Evolutionary conservation across 2,888 invertebrate species (phyloP).

Genomic region (Craniophora ligustri): DNA sequence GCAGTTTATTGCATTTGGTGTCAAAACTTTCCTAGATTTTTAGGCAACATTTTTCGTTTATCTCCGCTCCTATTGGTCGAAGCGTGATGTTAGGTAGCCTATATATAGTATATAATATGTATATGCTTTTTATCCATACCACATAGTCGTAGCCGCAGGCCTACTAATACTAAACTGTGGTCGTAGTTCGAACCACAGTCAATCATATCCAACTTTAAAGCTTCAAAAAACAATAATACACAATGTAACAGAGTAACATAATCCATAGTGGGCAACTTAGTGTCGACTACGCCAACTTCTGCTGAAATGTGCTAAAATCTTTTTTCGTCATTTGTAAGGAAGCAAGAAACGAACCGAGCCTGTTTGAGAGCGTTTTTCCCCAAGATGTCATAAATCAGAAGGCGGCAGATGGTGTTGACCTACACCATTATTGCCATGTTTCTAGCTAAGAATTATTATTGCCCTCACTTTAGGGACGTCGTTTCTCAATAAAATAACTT

Average conservation of each 20-base stretch:
- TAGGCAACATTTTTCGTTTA: too few relatives aligned
- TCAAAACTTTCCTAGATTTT: too few relatives aligned
- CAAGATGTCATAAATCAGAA: slow-evolving; percentile 82
- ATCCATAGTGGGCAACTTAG: slow-evolving; percentile 19
- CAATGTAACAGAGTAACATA: neutral
- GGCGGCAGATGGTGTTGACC: slow-evolving; percentile 85
- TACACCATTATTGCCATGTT: slow-evolving; percentile 83
- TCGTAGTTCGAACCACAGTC: too few relatives aligned
- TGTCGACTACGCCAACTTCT: slow-evolving; percentile 51
- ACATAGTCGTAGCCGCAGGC: too few relatives aligned
- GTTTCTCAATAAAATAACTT: slow-evolving; percentile 65
- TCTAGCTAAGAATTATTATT: slow-evolving; percentile 81
- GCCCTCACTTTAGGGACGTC: slow-evolving; percentile 64
- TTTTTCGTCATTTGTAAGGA: slow-evolving; percentile 74
- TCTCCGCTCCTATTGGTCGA: too few relatives aligned
- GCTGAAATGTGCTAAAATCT: slow-evolving; percentile 72
- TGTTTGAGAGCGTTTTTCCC: slow-evolving; percentile 73
- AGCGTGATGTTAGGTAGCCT: too few relatives aligned
- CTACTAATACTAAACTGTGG: too few relatives aligned
- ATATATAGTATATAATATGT: too few relatives aligned
- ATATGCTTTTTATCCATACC: too few relatives aligned
- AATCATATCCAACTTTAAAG: too few relatives aligned
- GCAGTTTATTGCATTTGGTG: too few relatives aligned
- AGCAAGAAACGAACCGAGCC: slow-evolving; percentile 70
- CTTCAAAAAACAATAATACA: too few relatives aligned